phyloP scores from a whole-genome alignment of 2,113 vertebrate genomes.

The Pygoscelis antarcticus region DNA sequence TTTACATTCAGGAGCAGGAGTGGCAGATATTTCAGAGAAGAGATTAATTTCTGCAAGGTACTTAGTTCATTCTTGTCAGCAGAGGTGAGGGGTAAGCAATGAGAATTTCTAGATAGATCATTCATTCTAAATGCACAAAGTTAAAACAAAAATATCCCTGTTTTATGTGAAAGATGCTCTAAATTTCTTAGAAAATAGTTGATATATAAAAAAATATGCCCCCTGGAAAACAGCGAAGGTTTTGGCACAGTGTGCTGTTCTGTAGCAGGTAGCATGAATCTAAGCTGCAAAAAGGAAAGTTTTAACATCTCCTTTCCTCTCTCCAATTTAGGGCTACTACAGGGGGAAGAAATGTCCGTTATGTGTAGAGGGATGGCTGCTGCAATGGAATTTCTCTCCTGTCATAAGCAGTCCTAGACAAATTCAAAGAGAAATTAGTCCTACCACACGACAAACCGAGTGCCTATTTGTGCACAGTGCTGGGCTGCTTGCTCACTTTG shows the following conservation, averaged over 20 bases:
- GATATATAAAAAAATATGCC: background rate
- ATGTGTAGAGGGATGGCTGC: no score
- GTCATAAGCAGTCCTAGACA: background rate
- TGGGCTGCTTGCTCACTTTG: background rate
- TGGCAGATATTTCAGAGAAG: background rate
- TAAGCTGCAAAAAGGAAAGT: background rate
- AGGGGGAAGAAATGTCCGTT: background rate
- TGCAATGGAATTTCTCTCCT: background rate
- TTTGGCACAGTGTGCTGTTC: background rate
- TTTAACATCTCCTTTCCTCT: background rate
- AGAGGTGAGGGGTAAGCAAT: background rate
- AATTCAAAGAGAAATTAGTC: constrained; percentile 4
- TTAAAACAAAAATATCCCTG: background rate
- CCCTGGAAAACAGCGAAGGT: background rate
- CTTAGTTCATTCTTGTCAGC: background rate
- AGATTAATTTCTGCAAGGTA: background rate
- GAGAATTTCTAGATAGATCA: background rate
- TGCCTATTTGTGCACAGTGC: background rate
- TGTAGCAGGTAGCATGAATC: background rate
- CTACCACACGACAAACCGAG: background rate
- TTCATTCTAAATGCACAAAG: background rate
- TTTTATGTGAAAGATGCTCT: background rate
- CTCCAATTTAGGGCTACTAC: background rate
- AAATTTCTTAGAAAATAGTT: background rate
- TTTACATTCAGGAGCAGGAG: background rate